These are phyloP conservation scores for Drosophila putrida DNA, from an alignment of 2,888 invertebrate species.

Conservation along the genomic window DNA sequence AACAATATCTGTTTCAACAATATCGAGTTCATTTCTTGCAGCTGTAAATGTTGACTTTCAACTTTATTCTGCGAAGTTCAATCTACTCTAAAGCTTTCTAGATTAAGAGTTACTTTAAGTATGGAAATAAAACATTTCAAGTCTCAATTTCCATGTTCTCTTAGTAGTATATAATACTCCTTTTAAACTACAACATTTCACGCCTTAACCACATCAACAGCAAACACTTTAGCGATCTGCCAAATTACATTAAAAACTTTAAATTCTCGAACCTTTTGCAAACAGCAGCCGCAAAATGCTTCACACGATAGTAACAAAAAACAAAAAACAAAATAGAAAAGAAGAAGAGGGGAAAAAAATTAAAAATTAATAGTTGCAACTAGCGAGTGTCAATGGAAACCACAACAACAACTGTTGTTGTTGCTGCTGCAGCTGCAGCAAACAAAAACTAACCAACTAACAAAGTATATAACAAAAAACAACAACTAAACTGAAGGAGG, in stretches of 20 bases:
- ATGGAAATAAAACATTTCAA: not conserved
- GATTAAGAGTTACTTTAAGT: no score
- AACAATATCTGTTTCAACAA: no score
- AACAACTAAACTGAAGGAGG: slow-evolving; percentile 15
- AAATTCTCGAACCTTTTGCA: slow-evolving; percentile 52
- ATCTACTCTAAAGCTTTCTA: no score
- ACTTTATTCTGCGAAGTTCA: no score
- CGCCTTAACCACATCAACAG: slow-evolving; percentile 49
- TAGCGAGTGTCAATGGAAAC: slow-evolving; percentile 75
- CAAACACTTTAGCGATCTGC: slow-evolving; percentile 54
- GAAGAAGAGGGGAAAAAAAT: slow-evolving; percentile 38
- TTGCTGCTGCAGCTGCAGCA: slow-evolving; percentile 34
- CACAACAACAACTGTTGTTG: slow-evolving; percentile 56
- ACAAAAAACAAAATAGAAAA: slow-evolving; percentile 8
- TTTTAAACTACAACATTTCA: slow-evolving; percentile 23
- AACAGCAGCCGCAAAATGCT: slow-evolving; percentile 55
- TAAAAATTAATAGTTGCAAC: slow-evolving; percentile 80
- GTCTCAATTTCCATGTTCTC: not conserved
- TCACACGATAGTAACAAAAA: slow-evolving; percentile 47
- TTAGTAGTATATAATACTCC: not conserved
- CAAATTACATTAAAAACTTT: slow-evolving; percentile 74
- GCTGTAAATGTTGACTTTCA: no score
- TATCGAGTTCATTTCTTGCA: no score
- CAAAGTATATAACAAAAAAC: slow-evolving; percentile 68
- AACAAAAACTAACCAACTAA: slow-evolving; percentile 78